A percentile compares a stretch with the other conserved stretches of the same genome.
These are phyloP conservation scores for Acrocephalus arundinaceus DNA, from an alignment of 2,113 vertebrate species.

Conservation along the genomic window DNA sequence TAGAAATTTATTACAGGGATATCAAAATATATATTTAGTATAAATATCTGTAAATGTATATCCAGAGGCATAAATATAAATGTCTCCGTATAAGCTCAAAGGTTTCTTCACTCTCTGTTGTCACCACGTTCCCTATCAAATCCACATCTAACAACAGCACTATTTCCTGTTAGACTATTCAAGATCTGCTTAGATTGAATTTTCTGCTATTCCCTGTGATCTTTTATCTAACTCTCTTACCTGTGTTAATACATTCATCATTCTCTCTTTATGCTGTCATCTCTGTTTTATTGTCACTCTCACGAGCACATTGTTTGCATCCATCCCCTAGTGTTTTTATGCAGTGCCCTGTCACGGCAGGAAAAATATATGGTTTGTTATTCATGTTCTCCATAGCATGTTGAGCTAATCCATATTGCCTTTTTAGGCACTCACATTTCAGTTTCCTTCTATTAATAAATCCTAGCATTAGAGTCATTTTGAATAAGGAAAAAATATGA, in stretches of 20 bases:
- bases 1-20: conserved; percentile 45
- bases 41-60: conserved; percentile 57
- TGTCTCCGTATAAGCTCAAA: neutral
- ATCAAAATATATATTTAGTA: conserved; percentile 53
- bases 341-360: conserved; percentile 43
- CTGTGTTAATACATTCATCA: conserved; percentile 52
- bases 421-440: conserved; percentile 19
- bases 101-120: conserved; percentile 23
- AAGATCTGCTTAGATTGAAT: conserved; percentile 17
- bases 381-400: conserved; percentile 22
- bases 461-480: neutral
- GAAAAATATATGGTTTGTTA: conserved; percentile 64
- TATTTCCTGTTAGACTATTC: neutral
- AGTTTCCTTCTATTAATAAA: conserved; percentile 33
- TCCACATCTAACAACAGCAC: neutral
- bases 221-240: conserved; percentile 47
- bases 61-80: conserved; percentile 50
- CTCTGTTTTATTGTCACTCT: conserved; percentile 51
- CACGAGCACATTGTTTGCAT: conserved; percentile 54
- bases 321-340: conserved; percentile 52
- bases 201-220: conserved; percentile 12
- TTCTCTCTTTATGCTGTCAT: conserved; percentile 49
- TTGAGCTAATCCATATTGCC: conserved; percentile 34
- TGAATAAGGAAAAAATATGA: neutral
- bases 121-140: conserved; percentile 29